Percentiles rank a stretch among this genome's conserved stretches.
Evolutionary conservation across 2,888 invertebrate species (phyloP).

Genomic region (Nomada flava): DNA sequence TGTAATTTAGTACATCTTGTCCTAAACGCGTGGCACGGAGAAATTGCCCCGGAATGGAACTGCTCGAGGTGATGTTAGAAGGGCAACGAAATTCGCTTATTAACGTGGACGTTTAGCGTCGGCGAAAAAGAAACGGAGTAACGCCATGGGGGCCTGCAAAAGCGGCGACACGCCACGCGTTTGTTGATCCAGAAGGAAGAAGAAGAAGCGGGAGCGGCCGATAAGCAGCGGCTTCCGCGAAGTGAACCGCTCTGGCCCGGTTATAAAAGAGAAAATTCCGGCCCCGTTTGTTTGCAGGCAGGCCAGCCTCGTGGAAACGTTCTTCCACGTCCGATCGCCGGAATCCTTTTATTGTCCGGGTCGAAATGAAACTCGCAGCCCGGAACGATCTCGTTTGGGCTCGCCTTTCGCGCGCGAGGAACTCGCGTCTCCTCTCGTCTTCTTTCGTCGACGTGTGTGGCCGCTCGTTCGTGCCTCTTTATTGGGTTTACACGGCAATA

Average conservation of each 20-base stretch:
- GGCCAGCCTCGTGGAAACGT: conserved; percentile 69
- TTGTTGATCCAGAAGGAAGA: conserved; percentile 74
- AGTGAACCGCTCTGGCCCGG: conserved; percentile 72
- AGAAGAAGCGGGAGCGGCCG: conserved; percentile 68
- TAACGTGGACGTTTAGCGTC: neutral
- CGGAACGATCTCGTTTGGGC: conserved; percentile 59
- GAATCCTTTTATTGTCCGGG: conserved; percentile 70
- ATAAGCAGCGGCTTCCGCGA: conserved; percentile 79
- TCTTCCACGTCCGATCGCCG: conserved; percentile 64
- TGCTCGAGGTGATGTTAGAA: neutral
- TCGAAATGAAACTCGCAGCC: conserved; percentile 59
- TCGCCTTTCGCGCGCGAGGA: conserved; percentile 47
- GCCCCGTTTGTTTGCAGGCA: conserved; percentile 76
- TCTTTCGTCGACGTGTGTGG: conserved; percentile 66
- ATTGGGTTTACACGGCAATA: conserved; percentile 72
- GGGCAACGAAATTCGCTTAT: neutral
- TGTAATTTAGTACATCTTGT: no score
- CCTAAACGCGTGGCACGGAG: neutral
- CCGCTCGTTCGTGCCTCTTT: conserved; percentile 70
- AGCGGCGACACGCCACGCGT: conserved; percentile 58
- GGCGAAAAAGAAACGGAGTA: conserved; percentile 20
- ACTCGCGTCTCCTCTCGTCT: conserved; percentile 31
- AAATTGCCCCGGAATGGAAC: neutral
- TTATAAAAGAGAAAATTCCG: conserved; percentile 76
- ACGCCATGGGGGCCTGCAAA: conserved; percentile 32